phyloP scores from a whole-genome alignment of 2,113 vertebrate species.

The Balaeniceps rex region DNA sequence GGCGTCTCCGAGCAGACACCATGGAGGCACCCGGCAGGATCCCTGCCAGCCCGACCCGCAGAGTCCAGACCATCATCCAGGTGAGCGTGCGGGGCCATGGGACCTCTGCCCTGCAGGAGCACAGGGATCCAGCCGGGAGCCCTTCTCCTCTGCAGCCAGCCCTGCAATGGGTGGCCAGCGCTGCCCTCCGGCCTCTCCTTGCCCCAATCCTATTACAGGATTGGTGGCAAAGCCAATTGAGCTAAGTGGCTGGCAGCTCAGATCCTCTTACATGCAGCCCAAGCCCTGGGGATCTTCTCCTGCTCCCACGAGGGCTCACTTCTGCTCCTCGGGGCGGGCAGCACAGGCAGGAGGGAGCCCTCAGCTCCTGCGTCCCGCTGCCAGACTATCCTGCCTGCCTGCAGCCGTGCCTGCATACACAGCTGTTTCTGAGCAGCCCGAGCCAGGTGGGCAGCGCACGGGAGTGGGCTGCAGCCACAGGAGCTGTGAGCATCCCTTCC shows the following conservation, averaged over 20 bases:
- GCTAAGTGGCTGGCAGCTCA: not conserved
- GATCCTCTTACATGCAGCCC: constrained; percentile 30
- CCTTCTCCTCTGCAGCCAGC: not conserved
- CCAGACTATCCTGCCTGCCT: not conserved
- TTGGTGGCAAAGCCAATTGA: not conserved
- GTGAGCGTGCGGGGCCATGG: not conserved
- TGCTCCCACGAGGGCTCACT: not conserved
- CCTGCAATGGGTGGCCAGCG: rapidly evolving
- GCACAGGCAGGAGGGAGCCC: not conserved
- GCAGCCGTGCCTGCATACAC: rapidly evolving
- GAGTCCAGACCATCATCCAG: constrained; percentile 61
- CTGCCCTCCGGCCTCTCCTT: not conserved
- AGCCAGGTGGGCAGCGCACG: not conserved
- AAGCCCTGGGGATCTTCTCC: not conserved
- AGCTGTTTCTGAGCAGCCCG: not conserved
- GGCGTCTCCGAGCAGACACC: not conserved
- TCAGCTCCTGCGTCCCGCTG: rapidly evolving
- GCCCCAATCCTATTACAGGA: not conserved
- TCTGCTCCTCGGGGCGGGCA: not conserved
- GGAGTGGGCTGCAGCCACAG: rapidly evolving
- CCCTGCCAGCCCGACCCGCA: not conserved
- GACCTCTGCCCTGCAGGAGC: not conserved
- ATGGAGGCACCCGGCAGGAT: constrained; percentile 64
- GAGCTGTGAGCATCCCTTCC: not conserved
- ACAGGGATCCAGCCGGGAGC: rapidly evolving